Base-by-base conservation (phyloP, 2,888 invertebrate species). In the Melikaiella ostensackeni region DNA sequence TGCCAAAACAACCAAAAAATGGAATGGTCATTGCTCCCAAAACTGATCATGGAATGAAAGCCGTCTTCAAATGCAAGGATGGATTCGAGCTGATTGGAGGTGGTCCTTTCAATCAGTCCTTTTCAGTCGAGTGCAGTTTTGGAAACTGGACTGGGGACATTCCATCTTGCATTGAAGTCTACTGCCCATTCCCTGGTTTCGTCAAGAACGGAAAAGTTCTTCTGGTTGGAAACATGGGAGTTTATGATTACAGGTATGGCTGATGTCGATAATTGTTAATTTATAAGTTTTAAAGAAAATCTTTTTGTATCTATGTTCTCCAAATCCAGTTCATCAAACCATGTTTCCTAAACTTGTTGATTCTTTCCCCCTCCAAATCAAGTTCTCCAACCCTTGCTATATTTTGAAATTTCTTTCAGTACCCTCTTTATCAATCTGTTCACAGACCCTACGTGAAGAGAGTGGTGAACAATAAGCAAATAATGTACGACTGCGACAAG, bases 11-110 rank as follows among this genome's bases (percentile, higher is more conserved):
- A 5, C 98, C 99, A 0, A 95, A 96, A 75, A 96, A 98, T 87
- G 99, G 99, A 0, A 97, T 98, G 95, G 98, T 99, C 6, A 96
- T 99, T 77, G 99, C 98, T 1, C 98, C 99, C 0, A 98, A 98
- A 89, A 98, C 98, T n/a, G 97, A 98, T 81, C 99, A 99, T 88
- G 98, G 98, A 0, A 98, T 98, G 96, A 95, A 96, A 88, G 99
- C 99, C 0, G 93, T 96, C 38, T 99, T 98, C 91, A 95, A 96
- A 83, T 99, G 99, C 89, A 96, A 97, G 87, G 98, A 99, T 87
- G 99, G 99, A 0, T 99, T 94, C 89, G 95, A 95, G 79, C 92
- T 98, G n/a, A 94, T 94, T 59, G 94, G 94, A 4, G 90, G 90
- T 5, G 97, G 96, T 7, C 94, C 94, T 11, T 87, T 91, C 75